A percentile compares a stretch with the other conserved stretches of the same genome.
These are phyloP conservation scores for Brachycybe producta DNA, from an alignment of 2,888 invertebrate genomes.

Conservation along the genomic window DNA sequence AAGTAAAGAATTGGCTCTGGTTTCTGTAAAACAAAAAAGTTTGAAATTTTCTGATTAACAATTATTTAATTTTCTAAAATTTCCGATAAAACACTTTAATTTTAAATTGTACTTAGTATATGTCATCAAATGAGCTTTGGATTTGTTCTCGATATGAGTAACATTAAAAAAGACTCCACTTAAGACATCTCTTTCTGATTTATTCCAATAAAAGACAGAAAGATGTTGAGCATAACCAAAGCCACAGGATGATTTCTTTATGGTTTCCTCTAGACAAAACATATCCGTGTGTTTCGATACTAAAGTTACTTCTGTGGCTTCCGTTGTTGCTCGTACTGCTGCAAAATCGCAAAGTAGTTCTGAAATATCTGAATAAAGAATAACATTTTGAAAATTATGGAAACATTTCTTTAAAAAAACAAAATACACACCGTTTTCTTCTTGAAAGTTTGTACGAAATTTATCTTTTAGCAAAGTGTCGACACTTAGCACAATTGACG, in stretches of 20 bases:
- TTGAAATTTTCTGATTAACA: not conserved
- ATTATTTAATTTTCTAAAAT: too few species aligned
- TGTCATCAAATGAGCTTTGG: not conserved
- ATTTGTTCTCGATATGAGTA: too few species aligned
- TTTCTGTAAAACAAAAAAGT: slow-evolving; percentile 3
- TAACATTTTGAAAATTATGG: too few species aligned
- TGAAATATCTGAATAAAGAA: too few species aligned
- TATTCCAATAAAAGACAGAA: not conserved
- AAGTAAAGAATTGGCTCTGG: not conserved
- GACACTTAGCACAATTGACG: not conserved
- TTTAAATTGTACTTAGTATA: not conserved
- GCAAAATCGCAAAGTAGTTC: not conserved
- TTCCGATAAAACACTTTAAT: too few species aligned
- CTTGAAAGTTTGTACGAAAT: not conserved
- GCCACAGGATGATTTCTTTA: too few species aligned
- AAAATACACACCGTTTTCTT: too few species aligned
- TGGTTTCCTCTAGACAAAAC: too few species aligned
- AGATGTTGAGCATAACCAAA: not conserved
- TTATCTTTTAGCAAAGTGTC: not conserved
- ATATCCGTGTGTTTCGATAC: slow-evolving; percentile 3
- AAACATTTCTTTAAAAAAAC: too few species aligned
- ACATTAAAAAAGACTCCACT: too few species aligned
- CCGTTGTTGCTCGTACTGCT: not conserved
- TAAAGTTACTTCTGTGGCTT: not conserved
- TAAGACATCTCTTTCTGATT: too few species aligned